phyloP scores from a whole-genome alignment of 2,888 invertebrate species.

The Panopea generosa region DNA sequence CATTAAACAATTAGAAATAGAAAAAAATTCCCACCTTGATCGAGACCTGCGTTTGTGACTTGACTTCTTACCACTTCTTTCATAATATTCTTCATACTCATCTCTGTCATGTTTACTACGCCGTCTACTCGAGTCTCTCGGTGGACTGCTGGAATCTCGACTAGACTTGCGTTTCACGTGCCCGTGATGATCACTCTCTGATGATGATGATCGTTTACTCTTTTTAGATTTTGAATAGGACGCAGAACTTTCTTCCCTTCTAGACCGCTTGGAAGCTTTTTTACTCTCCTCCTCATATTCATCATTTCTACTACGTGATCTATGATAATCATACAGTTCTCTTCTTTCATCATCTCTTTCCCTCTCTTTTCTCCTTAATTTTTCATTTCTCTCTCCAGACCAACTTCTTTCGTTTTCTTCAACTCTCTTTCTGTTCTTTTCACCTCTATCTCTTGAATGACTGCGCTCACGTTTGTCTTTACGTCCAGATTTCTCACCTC shows the following conservation, averaged over 20 bases:
- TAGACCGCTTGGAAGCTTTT: slow-evolving; percentile 35
- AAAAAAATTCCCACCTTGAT: slow-evolving; percentile 80
- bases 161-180: slow-evolving; percentile 56
- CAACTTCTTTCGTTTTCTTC: slow-evolving; percentile 40
- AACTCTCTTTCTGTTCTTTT: slow-evolving; percentile 16
- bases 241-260: slow-evolving; percentile 37
- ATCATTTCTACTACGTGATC: slow-evolving; percentile 43
- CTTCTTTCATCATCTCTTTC: slow-evolving; percentile 52
- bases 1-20: too few relatives aligned
- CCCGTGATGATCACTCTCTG: slow-evolving; percentile 68
- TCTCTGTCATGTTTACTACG: slow-evolving; percentile 63
- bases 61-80: slow-evolving; percentile 84
- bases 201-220: slow-evolving; percentile 69
- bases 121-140: slow-evolving; percentile 5
- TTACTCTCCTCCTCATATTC: slow-evolving; percentile 61
- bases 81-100: slow-evolving; percentile 68
- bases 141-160: slow-evolving; percentile 32
- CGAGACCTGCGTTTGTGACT: slow-evolving; percentile 83
- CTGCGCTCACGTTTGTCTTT: slow-evolving; percentile 33
- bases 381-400: slow-evolving; percentile 51
- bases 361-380: slow-evolving; percentile 41
- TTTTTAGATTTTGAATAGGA: slow-evolving; percentile 68
- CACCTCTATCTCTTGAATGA: slow-evolving; percentile 47
- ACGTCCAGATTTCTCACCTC: slow-evolving; percentile 35
- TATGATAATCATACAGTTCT: slow-evolving; percentile 52